A percentile compares a stretch with the other conserved stretches of the same genome.
Conservation (phyloP, 2,888 invertebrate species). For the Chaitophorus viminalis region DNA sequence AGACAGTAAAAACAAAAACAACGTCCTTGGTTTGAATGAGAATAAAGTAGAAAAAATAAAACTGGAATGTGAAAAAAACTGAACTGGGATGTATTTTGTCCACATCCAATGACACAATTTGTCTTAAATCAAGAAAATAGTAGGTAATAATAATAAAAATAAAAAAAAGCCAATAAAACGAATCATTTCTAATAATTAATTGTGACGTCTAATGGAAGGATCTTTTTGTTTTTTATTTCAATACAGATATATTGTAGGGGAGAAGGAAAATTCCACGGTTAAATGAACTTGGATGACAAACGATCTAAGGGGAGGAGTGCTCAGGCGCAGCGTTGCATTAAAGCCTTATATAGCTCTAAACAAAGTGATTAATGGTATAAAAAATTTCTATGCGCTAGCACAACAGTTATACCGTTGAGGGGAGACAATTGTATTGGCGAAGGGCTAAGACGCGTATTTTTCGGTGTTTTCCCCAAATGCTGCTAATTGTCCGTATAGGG, state of each 20-base stretch:
- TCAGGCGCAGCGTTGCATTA: conserved; percentile 7
- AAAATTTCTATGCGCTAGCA: conserved; percentile 19
- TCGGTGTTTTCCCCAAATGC: conserved; percentile 4
- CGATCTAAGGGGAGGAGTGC: conserved; percentile 31
- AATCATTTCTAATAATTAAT: conserved; percentile 45
- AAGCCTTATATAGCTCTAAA: conserved; percentile 8
- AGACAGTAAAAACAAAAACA: not conserved
- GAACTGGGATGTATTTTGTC: too few relatives aligned
- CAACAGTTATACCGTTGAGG: not conserved
- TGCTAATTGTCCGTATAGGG: conserved; percentile 29
- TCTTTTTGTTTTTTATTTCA: conserved; percentile 11
- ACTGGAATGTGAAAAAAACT: too few relatives aligned
- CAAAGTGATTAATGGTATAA: conserved; percentile 55
- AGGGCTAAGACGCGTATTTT: conserved; percentile 18
- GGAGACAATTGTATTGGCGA: not conserved
- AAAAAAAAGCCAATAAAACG: conserved; percentile 20
- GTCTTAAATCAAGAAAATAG: not conserved
- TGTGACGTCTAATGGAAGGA: conserved; percentile 20
- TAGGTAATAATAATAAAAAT: not conserved
- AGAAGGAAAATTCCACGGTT: conserved; percentile 53
- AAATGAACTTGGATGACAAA: conserved; percentile 61
- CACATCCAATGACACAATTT: not conserved
- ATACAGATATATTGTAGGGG: not conserved
- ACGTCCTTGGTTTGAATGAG: too few relatives aligned
- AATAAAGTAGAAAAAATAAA: too few relatives aligned